Evolutionary conservation across 2,797 vertebrate species (phyloP).

Genomic region (Tapirus indicus): DNA sequence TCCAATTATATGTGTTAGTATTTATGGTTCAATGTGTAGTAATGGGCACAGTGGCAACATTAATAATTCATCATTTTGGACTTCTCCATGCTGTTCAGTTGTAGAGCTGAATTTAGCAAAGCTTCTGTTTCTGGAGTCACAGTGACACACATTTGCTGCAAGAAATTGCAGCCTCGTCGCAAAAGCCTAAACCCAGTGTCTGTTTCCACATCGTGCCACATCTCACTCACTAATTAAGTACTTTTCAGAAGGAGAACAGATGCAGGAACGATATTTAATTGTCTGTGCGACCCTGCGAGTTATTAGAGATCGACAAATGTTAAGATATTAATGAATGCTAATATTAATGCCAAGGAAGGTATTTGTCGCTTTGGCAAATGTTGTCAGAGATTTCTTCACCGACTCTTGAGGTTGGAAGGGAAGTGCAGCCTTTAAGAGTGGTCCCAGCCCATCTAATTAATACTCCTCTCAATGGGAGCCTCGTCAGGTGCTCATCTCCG

Average conservation of each 20-base stretch:
- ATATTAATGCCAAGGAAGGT: neutral
- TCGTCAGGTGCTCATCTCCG: neutral
- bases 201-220: neutral
- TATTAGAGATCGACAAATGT: neutral
- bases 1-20: neutral
- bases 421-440: neutral
- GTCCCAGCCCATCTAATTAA: neutral
- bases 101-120: neutral
- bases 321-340: neutral
- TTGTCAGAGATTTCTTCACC: neutral
- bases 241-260: conserved; percentile 61
- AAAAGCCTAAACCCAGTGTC: neutral
- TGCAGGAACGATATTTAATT: neutral
- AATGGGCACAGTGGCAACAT: neutral
- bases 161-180: neutral
- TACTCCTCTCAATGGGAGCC: neutral
- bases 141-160: neutral
- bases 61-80: neutral
- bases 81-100: neutral
- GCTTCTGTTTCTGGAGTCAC: neutral
- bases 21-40: neutral
- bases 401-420: neutral
- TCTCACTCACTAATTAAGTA: neutral
- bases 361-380: conserved; percentile 22
- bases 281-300: neutral